Conservation (phyloP, 1,140 invertebrate species). For the Hypothenemus hampei region DNA sequence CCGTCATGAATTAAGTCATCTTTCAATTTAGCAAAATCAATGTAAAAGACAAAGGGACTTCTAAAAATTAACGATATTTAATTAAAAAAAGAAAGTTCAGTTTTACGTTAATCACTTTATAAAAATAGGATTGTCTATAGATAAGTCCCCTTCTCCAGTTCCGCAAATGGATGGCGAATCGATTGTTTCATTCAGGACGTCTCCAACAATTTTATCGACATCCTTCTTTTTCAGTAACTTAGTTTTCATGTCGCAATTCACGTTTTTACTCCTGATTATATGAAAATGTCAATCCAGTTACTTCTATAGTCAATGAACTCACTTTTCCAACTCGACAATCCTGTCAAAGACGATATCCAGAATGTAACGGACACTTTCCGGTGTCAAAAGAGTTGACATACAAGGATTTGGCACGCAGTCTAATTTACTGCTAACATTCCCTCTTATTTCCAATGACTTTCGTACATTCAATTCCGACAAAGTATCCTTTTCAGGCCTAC, state of each 20-base stretch:
- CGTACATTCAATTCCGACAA: too few species aligned
- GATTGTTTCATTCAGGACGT: conserved; percentile 7
- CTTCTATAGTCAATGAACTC: neutral
- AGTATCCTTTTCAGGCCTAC: too few species aligned
- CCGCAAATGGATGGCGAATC: conserved; percentile 6
- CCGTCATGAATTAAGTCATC: conserved; percentile 9
- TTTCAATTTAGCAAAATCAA: conserved; percentile 18
- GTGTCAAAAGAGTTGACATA: conserved; percentile 16
- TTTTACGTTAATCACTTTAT: too few species aligned
- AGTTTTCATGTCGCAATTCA: neutral
- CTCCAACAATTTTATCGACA: conserved; percentile 13
- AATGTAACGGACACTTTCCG: conserved; percentile 17
- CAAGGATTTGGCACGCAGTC: too few species aligned
- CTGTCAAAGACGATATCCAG: conserved; percentile 17
- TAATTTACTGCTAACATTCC: too few species aligned
- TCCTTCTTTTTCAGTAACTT: neutral
- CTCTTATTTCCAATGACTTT: too few species aligned
- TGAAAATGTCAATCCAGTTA: neutral
- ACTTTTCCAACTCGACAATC: conserved; percentile 15
- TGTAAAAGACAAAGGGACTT: conserved; percentile 4
- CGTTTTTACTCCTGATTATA: neutral
- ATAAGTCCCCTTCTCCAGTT: conserved; percentile 10
- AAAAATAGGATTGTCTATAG: neutral
- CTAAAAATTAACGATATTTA: too few species aligned
- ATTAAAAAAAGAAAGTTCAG: too few species aligned